Percentiles rank a stretch among this genome's conserved stretches.
phyloP scores from a whole-genome alignment of 2,797 vertebrate genomes.

The Lepidocolaptes lacrymiger region DNA sequence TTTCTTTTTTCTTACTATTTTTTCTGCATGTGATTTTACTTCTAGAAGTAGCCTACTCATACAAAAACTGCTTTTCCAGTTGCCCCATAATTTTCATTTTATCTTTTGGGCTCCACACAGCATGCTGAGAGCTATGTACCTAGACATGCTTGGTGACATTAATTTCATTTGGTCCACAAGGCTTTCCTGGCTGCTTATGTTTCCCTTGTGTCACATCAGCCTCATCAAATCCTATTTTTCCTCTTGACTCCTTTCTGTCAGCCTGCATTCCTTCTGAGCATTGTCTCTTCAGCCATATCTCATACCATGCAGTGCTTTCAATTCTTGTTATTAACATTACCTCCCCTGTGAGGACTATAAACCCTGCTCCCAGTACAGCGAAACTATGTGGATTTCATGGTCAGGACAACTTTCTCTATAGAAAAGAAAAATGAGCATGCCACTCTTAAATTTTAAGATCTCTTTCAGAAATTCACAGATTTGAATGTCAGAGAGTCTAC shows the following conservation, averaged over 20 bases:
- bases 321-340: not conserved
- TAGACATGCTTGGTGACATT: not conserved
- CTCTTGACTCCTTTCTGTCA: slow-evolving; percentile 35
- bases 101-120: not conserved
- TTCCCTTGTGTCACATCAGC: not conserved
- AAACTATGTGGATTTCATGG: slow-evolving; percentile 12
- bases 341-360: slow-evolving; percentile 3
- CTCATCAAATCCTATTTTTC: slow-evolving; percentile 35
- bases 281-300: slow-evolving; percentile 21
- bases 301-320: slow-evolving; percentile 10
- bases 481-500: not conserved
- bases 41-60: not conserved
- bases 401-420: not conserved
- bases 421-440: not conserved
- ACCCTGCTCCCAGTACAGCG: not conserved
- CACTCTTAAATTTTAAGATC: not conserved
- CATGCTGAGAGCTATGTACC: not conserved
- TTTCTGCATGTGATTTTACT: not conserved
- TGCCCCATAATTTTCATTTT: not conserved
- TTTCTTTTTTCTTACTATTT: not conserved
- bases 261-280: not conserved
- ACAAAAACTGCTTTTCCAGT: not conserved
- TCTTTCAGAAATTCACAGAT: not conserved
- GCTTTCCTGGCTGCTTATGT: not conserved
- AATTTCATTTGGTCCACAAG: not conserved